Evolutionary conservation across 2,888 invertebrate genomes (phyloP), one percentile per base, ranked within the genome.

Genomic region (Hofmannophila pseudospretella): DNA sequence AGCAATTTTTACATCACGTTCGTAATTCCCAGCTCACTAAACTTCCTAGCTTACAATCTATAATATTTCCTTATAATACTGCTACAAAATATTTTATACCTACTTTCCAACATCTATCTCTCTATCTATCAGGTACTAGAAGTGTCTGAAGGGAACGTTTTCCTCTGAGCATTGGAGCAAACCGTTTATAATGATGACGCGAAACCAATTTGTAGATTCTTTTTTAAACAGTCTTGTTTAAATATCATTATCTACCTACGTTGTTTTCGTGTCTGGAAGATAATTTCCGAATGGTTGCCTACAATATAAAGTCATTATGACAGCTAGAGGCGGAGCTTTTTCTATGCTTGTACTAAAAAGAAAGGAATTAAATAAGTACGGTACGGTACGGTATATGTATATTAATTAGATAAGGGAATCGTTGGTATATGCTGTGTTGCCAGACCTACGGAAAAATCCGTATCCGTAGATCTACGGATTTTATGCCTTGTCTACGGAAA

Each of bases 181-280:
- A 62, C 44, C 47, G 53, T 60, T 71, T 71, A 64, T 67, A 76
- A 73, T 62, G 63, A 67, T 47, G 59, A 58, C 57, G 54, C 23
- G 2, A 1, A n/a, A 57, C 46, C 55, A 60, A 58, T 65, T 50
- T 58, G 41, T 38, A 47, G 50, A 52, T 60, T 59, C 54, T 54
- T 53, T 57, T 51, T 52, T 43, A 45, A 56, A 54, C 55, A 52
- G 49, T 16, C 54, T 67, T 51, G 57, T 65, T 62, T 52, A 54
- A 51, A 51, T 50, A 53, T 52, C 49, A 49, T 55, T 55, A n/a
- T n/a, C n/a, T n/a, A n/a, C n/a, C n/a, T n/a, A 56, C 52, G 48
- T 51, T 63, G 58, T 60, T 51, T 61, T 47, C 45, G 47, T 47
- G 50, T 42, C 47, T 49, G 49, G 53, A 52, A 52, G 54, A 42